A percentile compares a stretch with the other conserved stretches of the same genome.
phyloP scores from a whole-genome alignment of 2,797 vertebrate species.

The Cynopterus sphinx region DNA sequence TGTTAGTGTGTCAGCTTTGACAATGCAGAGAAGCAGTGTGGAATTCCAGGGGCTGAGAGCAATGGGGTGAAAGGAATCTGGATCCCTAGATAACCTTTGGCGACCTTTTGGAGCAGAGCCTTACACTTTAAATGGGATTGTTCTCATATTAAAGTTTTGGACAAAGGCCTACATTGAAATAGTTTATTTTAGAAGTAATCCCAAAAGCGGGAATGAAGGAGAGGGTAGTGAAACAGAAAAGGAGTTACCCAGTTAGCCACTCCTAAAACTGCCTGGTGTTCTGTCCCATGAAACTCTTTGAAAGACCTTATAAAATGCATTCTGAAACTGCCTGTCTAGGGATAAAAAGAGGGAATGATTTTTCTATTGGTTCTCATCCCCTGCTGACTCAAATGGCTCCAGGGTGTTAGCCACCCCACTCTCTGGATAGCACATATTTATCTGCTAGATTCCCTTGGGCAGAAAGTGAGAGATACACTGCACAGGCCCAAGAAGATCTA shows the following conservation, averaged over 20 bases:
- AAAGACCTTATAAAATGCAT: background rate
- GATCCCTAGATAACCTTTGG: background rate
- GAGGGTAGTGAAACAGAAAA: background rate
- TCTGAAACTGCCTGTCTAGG: background rate
- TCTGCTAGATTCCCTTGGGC: background rate
- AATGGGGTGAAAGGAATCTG: background rate
- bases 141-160: background rate
- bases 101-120: background rate
- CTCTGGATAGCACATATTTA: background rate
- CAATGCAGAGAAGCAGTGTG: background rate
- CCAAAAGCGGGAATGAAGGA: background rate
- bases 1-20: background rate
- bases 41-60: background rate
- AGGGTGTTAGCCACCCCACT: background rate
- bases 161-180: background rate
- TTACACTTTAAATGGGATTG: background rate
- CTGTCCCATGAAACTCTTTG: background rate
- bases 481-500: background rate
- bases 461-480: background rate
- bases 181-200: conserved; percentile 5
- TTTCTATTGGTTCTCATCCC: background rate
- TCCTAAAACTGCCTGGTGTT: background rate
- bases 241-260: background rate
- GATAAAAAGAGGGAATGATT: background rate
- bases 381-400: background rate